A percentile compares a stretch with the other conserved stretches of the same genome.
Evolutionary conservation across 2,113 vertebrate genomes (phyloP).

Genomic region (Myiopsitta monachus): DNA sequence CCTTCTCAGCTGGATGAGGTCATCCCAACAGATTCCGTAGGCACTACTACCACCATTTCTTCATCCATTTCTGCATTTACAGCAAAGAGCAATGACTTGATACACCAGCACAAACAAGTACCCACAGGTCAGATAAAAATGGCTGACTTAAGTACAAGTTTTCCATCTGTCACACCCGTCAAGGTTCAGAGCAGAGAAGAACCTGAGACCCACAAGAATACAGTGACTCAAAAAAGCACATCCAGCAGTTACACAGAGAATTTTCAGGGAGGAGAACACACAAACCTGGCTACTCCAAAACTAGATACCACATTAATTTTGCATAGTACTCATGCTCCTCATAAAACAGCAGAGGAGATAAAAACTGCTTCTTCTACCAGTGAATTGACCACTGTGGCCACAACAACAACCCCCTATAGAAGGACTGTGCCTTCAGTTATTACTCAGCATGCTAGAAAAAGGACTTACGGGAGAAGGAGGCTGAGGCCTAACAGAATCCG

Average conservation of each 20-base stretch:
- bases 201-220: neutral
- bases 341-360: neutral
- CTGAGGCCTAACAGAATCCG: constrained; percentile 74
- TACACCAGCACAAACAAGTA: neutral
- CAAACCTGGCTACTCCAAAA: neutral
- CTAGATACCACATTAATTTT: neutral
- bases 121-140: neutral
- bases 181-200: neutral
- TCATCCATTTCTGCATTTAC: neutral
- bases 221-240: neutral
- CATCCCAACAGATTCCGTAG: neutral
- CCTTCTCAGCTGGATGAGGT: neutral
- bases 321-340: neutral
- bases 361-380: neutral
- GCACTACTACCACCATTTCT: neutral
- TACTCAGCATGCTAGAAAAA: constrained; percentile 67
- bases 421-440: neutral
- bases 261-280: neutral
- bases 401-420: neutral
- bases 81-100: neutral
- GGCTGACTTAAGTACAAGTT: neutral
- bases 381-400: neutral
- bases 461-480: constrained; percentile 70
- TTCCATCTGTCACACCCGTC: neutral
- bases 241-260: neutral